Conservation (phyloP, 2,888 invertebrate species). For the Phorcus lineatus region DNA sequence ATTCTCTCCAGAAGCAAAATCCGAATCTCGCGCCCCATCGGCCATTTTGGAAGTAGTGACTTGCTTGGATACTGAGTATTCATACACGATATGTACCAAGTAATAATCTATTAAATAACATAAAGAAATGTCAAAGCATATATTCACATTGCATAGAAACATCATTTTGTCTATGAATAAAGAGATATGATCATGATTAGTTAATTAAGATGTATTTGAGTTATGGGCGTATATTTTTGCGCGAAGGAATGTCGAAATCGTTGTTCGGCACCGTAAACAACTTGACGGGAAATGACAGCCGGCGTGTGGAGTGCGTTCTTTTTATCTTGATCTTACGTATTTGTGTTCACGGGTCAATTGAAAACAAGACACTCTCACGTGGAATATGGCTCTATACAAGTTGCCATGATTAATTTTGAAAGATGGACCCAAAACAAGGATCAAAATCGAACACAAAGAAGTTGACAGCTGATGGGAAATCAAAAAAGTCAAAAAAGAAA, state of each 20-base stretch:
- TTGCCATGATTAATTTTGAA: neutral
- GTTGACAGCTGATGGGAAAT: constrained; percentile 44
- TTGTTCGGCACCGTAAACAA: constrained; percentile 34
- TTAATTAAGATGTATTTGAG: neutral
- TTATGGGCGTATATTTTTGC: neutral
- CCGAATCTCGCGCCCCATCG: neutral
- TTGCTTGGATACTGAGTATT: neutral
- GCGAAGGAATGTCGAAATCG: constrained; percentile 12
- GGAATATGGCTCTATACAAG: no score
- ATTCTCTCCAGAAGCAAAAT: neutral
- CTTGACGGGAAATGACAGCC: constrained; percentile 24
- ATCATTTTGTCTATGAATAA: no score
- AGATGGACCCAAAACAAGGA: constrained; percentile 50
- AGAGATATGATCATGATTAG: no score
- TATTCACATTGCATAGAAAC: no score
- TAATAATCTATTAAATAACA: neutral
- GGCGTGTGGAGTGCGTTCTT: neutral
- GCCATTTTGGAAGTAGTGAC: constrained; percentile 5
- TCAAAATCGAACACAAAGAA: constrained; percentile 44
- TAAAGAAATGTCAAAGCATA: neutral
- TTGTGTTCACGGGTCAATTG: no score
- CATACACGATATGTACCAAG: neutral
- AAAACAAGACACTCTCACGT: no score
- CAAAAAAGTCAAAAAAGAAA: constrained; percentile 57
- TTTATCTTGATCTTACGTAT: neutral